Evolutionary conservation across 1,140 invertebrate genomes (phyloP).

Genomic region (Radopholus similis): DNA sequence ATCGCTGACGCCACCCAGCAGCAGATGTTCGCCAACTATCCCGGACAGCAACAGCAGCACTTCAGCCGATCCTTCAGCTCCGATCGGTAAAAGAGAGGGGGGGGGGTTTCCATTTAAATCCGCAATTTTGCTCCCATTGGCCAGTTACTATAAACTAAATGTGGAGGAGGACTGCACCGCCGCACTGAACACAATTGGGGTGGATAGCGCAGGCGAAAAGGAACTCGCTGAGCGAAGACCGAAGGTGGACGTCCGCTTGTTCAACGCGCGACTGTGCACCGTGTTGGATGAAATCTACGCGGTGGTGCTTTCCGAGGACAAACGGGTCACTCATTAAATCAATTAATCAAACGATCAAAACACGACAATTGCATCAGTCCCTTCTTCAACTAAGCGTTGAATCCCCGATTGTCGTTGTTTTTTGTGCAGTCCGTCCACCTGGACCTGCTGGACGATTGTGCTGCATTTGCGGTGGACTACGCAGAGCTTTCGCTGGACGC

Average conservation of each 20-base stretch:
- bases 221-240: background rate
- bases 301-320: constrained; percentile 60
- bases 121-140: background rate
- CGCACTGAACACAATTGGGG: background rate
- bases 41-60: background rate
- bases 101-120: background rate
- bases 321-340: constrained; percentile 46
- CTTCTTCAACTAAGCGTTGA: background rate
- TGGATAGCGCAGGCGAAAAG: background rate
- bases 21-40: background rate
- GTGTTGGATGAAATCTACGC: constrained; percentile 61
- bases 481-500: constrained; percentile 38
- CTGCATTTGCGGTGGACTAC: constrained; percentile 31
- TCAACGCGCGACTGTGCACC: constrained; percentile 60
- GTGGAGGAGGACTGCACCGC: constrained; percentile 4
- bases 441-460: constrained; percentile 39
- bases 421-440: constrained; percentile 38
- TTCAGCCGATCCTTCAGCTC: constrained; percentile 6
- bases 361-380: background rate
- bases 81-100: background rate
- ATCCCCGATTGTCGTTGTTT: too few relatives aligned
- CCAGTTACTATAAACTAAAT: constrained; percentile 6
- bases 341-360: background rate
- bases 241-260: constrained; percentile 48
- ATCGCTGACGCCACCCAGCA: background rate